A percentile compares a stretch with the other conserved stretches of the same genome.
Evolutionary conservation across 2,113 vertebrate species (phyloP).

Genomic region (Bostrychus sinensis): DNA sequence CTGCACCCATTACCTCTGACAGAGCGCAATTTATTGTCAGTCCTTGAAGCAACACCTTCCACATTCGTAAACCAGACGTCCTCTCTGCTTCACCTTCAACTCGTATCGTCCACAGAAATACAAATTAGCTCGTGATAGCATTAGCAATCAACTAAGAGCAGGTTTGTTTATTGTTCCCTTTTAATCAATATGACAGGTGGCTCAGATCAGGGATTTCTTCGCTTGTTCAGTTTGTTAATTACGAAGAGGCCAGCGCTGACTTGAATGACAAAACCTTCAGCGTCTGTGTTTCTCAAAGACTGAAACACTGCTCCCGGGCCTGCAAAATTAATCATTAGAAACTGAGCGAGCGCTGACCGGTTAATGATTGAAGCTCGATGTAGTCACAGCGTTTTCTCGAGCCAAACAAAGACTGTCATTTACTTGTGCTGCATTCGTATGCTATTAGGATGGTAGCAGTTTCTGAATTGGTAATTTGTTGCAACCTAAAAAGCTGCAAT

Average conservation of each 20-base stretch:
- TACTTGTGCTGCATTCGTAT: no score
- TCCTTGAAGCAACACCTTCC: slow-evolving; percentile 14
- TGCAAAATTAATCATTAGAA: neutral
- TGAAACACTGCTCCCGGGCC: neutral
- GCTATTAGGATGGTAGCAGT: no score
- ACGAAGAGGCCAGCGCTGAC: slow-evolving; percentile 26
- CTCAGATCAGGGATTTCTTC: slow-evolving; percentile 42
- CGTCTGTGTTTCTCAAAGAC: neutral
- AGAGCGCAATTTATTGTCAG: slow-evolving; percentile 27
- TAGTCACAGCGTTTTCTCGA: neutral
- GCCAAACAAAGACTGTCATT: neutral
- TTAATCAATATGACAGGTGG: slow-evolving; percentile 61
- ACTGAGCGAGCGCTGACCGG: neutral
- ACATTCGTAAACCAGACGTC: neutral
- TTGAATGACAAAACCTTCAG: slow-evolving; percentile 15
- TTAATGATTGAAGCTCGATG: slow-evolving; percentile 3
- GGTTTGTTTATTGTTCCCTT: slow-evolving; percentile 48
- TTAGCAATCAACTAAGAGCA: slow-evolving; percentile 61
- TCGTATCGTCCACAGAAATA: slow-evolving; percentile 28
- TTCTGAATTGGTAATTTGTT: no score
- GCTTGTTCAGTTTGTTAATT: slow-evolving; percentile 38
- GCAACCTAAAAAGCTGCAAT: no score
- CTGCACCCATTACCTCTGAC: slow-evolving; percentile 18
- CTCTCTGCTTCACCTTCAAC: slow-evolving; percentile 27
- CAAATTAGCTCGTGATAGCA: slow-evolving; percentile 43